phyloP scores from a whole-genome alignment of 2,888 invertebrate species.

The Lycia hirtaria region DNA sequence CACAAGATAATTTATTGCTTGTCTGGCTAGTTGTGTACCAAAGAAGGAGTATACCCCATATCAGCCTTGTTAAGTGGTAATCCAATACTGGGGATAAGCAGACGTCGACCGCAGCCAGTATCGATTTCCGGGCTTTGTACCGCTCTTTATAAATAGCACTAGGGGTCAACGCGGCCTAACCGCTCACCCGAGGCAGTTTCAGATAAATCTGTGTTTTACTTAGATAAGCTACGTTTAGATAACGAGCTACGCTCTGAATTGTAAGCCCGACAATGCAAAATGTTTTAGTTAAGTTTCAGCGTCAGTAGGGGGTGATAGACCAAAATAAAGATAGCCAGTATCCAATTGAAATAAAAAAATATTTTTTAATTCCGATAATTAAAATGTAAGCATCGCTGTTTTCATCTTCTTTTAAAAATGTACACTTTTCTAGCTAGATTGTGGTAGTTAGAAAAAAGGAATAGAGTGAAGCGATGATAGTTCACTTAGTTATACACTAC shows the following conservation, averaged over 20 bases:
- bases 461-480: too few species aligned
- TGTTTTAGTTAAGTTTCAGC: too few species aligned
- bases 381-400: too few species aligned
- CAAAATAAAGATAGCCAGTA: too few species aligned
- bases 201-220: constrained; percentile 29
- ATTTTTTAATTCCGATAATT: too few species aligned
- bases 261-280: too few species aligned
- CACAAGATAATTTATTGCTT: neutral
- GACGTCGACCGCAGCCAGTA: constrained; percentile 31
- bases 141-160: constrained; percentile 38
- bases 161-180: constrained; percentile 39
- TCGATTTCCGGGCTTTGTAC: constrained; percentile 38
- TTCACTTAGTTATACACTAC: too few species aligned
- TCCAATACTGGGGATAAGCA: constrained; percentile 22
- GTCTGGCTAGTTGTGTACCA: neutral
- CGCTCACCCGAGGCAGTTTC: constrained; percentile 39
- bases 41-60: neutral
- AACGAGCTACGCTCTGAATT: neutral
- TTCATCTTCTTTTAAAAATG: too few species aligned
- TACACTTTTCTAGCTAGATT: too few species aligned
- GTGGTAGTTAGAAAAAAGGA: too few species aligned
- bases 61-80: constrained; percentile 18
- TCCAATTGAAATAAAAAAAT: too few species aligned
- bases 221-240: neutral
- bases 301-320: too few species aligned